Percentiles rank a stretch among this genome's conserved stretches.
Conservation (phyloP, 2,113 vertebrate species). For the Tringa solitaria region DNA sequence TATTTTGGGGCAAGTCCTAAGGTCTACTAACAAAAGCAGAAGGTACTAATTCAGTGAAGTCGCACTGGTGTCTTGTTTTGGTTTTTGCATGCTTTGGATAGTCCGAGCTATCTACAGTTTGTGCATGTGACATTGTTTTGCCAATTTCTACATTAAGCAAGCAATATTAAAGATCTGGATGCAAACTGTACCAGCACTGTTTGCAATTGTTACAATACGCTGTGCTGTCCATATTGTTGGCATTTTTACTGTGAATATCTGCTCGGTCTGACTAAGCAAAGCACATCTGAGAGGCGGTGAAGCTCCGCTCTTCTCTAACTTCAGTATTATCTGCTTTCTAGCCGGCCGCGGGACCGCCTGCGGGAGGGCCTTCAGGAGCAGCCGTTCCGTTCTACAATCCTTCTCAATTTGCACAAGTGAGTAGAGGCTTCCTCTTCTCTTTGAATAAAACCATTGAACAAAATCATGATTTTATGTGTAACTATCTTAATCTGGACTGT, state of each 20-base stretch:
- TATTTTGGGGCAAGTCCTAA: background rate
- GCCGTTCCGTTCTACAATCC: constrained; percentile 88
- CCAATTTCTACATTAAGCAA: background rate
- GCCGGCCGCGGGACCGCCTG: constrained; percentile 7
- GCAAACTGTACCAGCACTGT: background rate
- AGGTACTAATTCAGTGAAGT: background rate
- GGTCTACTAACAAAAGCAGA: constrained; percentile 11
- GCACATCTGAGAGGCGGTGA: background rate
- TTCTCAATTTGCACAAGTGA: constrained; percentile 88
- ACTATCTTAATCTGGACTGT: background rate
- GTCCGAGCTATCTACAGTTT: background rate
- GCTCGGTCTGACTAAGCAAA: background rate
- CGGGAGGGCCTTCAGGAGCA: constrained; percentile 68
- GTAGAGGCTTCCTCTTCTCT: background rate
- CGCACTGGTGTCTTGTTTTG: background rate
- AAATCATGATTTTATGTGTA: background rate
- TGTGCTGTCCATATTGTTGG: background rate
- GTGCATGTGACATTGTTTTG: constrained; percentile 37
- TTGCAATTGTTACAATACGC: background rate
- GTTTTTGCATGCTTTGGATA: constrained; percentile 36
- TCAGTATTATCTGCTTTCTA: constrained; percentile 29
- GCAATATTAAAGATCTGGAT: background rate
- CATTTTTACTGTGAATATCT: background rate
- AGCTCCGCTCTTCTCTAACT: background rate
- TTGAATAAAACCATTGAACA: background rate